Base-by-base conservation (phyloP, 2,888 invertebrate species). In the Acrobasis suavella region DNA sequence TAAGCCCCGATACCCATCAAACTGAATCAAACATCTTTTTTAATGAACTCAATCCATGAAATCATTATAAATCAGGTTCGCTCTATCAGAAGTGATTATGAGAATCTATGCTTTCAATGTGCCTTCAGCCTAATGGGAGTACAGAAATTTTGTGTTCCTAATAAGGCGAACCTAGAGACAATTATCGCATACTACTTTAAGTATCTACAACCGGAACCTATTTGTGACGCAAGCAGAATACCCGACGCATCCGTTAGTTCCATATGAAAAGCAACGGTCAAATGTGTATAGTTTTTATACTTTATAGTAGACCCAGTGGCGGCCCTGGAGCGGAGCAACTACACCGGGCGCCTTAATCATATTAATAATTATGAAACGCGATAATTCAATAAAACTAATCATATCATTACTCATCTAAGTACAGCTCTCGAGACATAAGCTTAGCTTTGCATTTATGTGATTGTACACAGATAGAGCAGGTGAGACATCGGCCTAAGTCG, bases 231-330 rank as follows among this genome's bases (percentile, higher is more conserved):
- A 82, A 71, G 70, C 70, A 76, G 87, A 85, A 88, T 86, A 81
- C 76, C 74, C 67, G 74, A 70, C 83, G 83, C 83, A 87, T 87
- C 90, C 88, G 88, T 82, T 87, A 85, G 79, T 86, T 88, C 86
- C 87, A 82, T 80, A 80, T 77, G 74, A 69, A 75, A 72, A 74
- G 67, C 76, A 77, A 75, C 65, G 63, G 65, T 67, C 64, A 62
- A 67, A 66, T 60, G 60, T 15, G 62, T 54, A 62, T 62, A 49
- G 60, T 64, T n/a, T n/a, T n/a, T n/a, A n/a, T n/a, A n/a, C 58
- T 54, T 32, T 8, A 32, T 32, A 32, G 32, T 32, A 32, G 32
- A 32, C 5, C 32, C 32, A 32, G 32, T 32, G 32, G 32, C 32
- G 8, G 32, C 32, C 32, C 32, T 32, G 7, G 32, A 32, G 32